Conservation (phyloP, 2,113 vertebrate species). For the Hyaena hyaena region DNA sequence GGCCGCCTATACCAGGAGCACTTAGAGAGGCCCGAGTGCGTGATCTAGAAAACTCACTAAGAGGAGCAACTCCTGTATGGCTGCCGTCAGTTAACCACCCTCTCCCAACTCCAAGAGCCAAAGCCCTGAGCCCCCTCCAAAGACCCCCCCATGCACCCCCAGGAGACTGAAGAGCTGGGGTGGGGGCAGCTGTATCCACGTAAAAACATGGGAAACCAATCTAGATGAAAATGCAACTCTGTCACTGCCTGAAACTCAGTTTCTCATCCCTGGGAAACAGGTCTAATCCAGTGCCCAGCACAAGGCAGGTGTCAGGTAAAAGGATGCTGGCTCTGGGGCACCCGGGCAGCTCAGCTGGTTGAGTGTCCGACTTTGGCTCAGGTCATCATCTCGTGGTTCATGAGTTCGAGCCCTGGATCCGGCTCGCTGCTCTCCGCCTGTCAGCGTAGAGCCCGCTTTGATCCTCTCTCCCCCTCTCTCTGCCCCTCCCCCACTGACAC, state of each 20-base stretch:
- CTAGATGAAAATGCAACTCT: not conserved
- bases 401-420: too few relatives aligned
- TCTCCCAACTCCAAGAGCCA: not conserved
- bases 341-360: too few relatives aligned
- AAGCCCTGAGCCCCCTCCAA: not conserved
- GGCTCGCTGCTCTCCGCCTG: too few relatives aligned
- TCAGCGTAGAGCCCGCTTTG: too few relatives aligned
- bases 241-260: not conserved
- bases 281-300: too few relatives aligned
- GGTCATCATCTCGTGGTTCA: too few relatives aligned
- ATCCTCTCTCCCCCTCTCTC: too few relatives aligned
- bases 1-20: not conserved
- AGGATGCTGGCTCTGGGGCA: too few relatives aligned
- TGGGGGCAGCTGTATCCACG: too few relatives aligned
- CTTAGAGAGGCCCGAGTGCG: not conserved
- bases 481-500: too few relatives aligned
- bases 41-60: constrained; percentile 35
- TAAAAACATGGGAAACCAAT: not conserved
- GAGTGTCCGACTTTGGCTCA: too few relatives aligned
- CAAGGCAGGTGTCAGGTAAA: not conserved
- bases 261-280: not conserved
- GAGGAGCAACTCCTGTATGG: not conserved
- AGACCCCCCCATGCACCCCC: not conserved
- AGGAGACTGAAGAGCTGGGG: not conserved
- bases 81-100: not conserved